These are phyloP conservation scores for Regulus satrapa DNA, from an alignment of 2,113 vertebrate genomes.

Conservation along the genomic window DNA sequence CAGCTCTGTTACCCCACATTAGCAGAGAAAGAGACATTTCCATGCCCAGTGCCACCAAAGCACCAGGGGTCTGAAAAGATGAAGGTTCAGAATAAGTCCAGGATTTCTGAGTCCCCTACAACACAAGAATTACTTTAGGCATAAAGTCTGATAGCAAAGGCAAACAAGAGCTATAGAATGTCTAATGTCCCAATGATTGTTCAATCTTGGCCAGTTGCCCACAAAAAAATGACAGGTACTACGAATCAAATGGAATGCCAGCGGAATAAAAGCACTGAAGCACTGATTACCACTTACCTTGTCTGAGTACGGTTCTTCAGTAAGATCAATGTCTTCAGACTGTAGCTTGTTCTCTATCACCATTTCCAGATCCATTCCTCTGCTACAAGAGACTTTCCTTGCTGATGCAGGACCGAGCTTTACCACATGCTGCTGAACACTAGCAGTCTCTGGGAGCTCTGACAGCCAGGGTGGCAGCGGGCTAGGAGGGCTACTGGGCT, in stretches of 20 bases:
- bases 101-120: neutral
- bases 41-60: neutral
- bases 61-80: neutral
- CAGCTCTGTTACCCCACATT: neutral
- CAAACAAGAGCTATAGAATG: neutral
- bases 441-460: constrained; percentile 70
- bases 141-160: neutral
- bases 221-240: too few species aligned
- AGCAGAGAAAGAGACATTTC: neutral
- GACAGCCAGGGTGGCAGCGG: constrained; percentile 84
- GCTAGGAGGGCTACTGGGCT: constrained; percentile 66
- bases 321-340: constrained; percentile 91
- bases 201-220: too few species aligned
- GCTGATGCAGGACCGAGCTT: constrained; percentile 75
- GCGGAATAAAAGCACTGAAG: neutral
- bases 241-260: too few species aligned
- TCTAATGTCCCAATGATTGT: neutral
- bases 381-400: constrained; percentile 83
- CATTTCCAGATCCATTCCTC: constrained; percentile 82
- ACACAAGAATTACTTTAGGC: neutral
- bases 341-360: constrained; percentile 85
- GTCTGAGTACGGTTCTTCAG: constrained; percentile 94
- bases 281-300: constrained; percentile 79
- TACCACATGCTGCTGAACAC: constrained; percentile 79
- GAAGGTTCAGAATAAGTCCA: neutral